phyloP scores from a whole-genome alignment of 2,797 vertebrate species.

The Adrianichthys oophorus region DNA sequence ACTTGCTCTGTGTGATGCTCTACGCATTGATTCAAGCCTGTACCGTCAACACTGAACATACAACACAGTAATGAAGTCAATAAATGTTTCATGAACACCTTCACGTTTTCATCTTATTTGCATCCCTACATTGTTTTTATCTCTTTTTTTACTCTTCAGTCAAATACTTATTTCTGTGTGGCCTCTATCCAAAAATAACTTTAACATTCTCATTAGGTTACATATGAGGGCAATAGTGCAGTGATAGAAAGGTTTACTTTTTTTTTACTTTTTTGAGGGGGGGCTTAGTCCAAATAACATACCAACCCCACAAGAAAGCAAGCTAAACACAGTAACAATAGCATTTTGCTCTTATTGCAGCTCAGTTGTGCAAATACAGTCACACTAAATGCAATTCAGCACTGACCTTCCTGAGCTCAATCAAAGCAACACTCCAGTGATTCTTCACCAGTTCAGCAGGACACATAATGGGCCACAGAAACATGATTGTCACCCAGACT shows the following conservation, averaged over 20 bases:
- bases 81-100: constrained; percentile 47
- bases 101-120: constrained; percentile 38
- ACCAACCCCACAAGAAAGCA: constrained; percentile 42
- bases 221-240: constrained; percentile 44
- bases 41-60: constrained; percentile 39
- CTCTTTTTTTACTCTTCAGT: constrained; percentile 40
- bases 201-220: constrained; percentile 37
- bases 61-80: constrained; percentile 39
- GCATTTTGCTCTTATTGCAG: constrained; percentile 33
- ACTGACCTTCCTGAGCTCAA: constrained; percentile 55
- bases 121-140: constrained; percentile 21
- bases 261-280: background rate
- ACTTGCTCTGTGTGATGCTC: constrained; percentile 55
- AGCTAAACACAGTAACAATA: constrained; percentile 33
- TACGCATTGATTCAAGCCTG: constrained; percentile 51
- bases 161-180: constrained; percentile 23
- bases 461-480: constrained; percentile 35
- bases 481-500: constrained; percentile 64
- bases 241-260: constrained; percentile 33
- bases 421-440: constrained; percentile 44
- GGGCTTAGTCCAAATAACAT: constrained; percentile 25
- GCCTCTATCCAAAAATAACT: constrained; percentile 46
- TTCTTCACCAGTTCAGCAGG: constrained; percentile 34
- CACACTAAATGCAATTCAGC: constrained; percentile 43
- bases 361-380: constrained; percentile 36